These are phyloP conservation scores for Dyspetes luteomarginatus DNA, from an alignment of 2,888 invertebrate genomes.

Conservation along the genomic window DNA sequence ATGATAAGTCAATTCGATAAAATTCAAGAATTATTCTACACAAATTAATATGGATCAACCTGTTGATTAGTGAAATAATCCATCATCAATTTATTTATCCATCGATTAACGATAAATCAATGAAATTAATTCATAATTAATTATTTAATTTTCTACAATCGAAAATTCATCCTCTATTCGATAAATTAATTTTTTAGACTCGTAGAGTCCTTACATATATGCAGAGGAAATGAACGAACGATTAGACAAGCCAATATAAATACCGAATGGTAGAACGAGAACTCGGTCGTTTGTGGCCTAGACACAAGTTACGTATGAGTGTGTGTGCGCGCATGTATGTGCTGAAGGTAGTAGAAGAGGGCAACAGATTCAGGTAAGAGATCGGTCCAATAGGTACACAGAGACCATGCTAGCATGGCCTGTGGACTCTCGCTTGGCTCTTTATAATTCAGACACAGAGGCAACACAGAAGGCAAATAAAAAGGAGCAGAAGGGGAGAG, in stretches of 20 bases:
- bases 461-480: background rate
- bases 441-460: background rate
- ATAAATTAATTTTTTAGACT: too few species aligned
- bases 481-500: background rate
- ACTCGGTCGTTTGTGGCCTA: conserved; percentile 37
- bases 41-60: too few species aligned
- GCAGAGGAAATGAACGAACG: background rate
- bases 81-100: background rate
- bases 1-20: too few species aligned
- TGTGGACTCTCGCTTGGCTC: background rate
- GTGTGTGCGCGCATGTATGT: too few species aligned
- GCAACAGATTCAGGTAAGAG: conserved; percentile 1
- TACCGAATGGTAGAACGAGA: conserved; percentile 2
- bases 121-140: background rate
- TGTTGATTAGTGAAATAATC: background rate
- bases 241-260: background rate
- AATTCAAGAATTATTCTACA: too few species aligned
- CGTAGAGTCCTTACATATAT: background rate
- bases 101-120: background rate
- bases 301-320: conserved; percentile 17
- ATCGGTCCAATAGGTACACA: background rate
- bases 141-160: background rate
- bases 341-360: too few species aligned
- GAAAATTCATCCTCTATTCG: background rate
- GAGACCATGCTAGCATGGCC: background rate